Evolutionary conservation across 2,113 vertebrate species (phyloP).

Genomic region (Aptenodytes forsteri): DNA sequence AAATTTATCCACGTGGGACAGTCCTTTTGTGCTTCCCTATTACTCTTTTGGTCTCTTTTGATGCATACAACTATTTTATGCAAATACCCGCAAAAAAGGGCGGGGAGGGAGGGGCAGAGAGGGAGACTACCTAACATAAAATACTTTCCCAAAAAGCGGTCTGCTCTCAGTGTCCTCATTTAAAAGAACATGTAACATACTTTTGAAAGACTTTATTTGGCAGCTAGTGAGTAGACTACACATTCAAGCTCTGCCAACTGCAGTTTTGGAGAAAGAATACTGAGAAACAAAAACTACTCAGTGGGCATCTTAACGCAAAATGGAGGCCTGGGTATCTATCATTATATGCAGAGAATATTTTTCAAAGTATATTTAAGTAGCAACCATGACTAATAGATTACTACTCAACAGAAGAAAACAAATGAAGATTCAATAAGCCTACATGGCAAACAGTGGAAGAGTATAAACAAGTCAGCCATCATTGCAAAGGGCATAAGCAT

Average conservation of each 20-base stretch:
- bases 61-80: neutral
- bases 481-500: neutral
- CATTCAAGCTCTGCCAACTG: neutral
- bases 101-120: fast-evolving
- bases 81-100: neutral
- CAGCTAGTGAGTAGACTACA: neutral
- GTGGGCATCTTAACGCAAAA: neutral
- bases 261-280: neutral
- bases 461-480: neutral
- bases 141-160: neutral
- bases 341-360: neutral
- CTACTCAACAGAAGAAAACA: neutral
- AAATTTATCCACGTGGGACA: neutral
- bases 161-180: neutral
- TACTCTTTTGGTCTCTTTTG: neutral
- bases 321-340: neutral
- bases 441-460: neutral
- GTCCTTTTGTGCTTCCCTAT: neutral
- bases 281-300: neutral
- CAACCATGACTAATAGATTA: neutral
- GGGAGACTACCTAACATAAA: neutral
- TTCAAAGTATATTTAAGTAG: neutral
- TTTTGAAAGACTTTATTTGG: neutral
- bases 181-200: neutral
- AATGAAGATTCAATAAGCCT: neutral